Base-by-base conservation (phyloP, 2,113 vertebrate genomes). In the Gasterosteus nipponicus region DNA sequence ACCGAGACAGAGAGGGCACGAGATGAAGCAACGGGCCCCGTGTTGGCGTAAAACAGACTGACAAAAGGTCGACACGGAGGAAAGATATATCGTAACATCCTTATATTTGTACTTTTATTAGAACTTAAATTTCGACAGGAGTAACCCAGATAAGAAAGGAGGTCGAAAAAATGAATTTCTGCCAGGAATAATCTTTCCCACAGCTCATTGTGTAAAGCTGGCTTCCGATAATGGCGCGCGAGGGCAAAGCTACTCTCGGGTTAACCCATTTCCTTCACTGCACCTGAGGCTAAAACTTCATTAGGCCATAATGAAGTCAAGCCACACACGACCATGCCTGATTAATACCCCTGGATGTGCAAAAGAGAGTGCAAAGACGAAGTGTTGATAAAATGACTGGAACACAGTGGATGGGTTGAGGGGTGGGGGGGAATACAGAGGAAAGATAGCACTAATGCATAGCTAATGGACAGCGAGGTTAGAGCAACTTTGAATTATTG, bases 201-300 rank as follows among this genome's bases (percentile, higher is more conserved):
- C 73, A 66, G 72, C 77, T 86, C 78, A 73, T 73, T 81, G 78
- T 88, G 67, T 47, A 57, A 75, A 82, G 72, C 87, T 31, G 59
- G 65, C 72, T 68, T 72, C 57, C 71, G 77, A 89, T 86, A 84
- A 84, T 89, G 49, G 74, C 7, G 69, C 41, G 11, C 9, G 47
- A 77, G 78, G 71, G 73, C 80, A 77, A 60, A 44, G 79, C 81
- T 77, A 80, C 83, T 83, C 69, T 62, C 33, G 2, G 68, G 68
- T 73, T 85, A 84, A 86, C 69, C 70, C 82, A 77, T 87, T 89
- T 84, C 78, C 73, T 87, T 76, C 67, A 33, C 51, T 60, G 83
- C 85, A 90, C 86, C 89, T 85, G 86, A 83, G 85, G 87, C 86
- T 85, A 88, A 90, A 90, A 85, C 83, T 85, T 87, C 86, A 90